These are phyloP conservation scores for Drosophila helvetica DNA, from an alignment of 2,888 invertebrate genomes.

Conservation along the genomic window DNA sequence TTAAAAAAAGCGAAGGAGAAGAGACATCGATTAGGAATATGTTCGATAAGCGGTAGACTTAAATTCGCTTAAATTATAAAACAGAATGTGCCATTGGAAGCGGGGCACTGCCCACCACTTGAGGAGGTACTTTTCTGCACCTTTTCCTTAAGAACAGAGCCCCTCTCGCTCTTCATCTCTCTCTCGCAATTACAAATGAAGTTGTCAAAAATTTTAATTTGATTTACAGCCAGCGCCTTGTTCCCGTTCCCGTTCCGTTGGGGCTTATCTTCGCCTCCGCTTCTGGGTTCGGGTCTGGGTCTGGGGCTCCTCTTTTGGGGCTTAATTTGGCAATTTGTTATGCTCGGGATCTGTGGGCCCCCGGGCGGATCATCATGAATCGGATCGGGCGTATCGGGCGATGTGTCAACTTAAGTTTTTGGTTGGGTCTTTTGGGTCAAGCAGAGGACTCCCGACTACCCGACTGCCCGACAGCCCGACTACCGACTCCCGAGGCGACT, in stretches of 20 bases:
- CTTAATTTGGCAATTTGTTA: slow-evolving; percentile 74
- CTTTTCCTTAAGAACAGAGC: too few species aligned
- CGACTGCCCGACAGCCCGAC: too few species aligned
- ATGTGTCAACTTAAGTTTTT: slow-evolving; percentile 33
- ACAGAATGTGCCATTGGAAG: too few species aligned
- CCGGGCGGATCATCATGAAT: slow-evolving; percentile 7
- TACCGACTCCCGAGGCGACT: slow-evolving; percentile 7
- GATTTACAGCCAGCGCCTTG: slow-evolving; percentile 60
- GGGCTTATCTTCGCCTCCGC: slow-evolving; percentile 3
- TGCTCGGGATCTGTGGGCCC: slow-evolving; percentile 31
- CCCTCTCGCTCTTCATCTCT: too few species aligned
- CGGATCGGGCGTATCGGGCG: slow-evolving; percentile 43
- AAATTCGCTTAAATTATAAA: background rate
- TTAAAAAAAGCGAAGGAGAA: slow-evolving; percentile 58
- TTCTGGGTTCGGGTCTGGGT: slow-evolving; percentile 23
- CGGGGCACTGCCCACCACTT: background rate
- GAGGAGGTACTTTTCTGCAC: background rate
- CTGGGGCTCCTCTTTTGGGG: slow-evolving; percentile 7
- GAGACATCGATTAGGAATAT: background rate
- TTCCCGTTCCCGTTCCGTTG: slow-evolving; percentile 24
- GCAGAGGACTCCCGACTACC: background rate
- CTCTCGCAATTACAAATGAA: slow-evolving; percentile 74
- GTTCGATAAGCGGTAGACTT: background rate
- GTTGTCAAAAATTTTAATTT: slow-evolving; percentile 81
- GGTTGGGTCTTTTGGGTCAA: background rate